Base-by-base conservation (phyloP, 2,888 invertebrate species). In the Eristalis pertinax region DNA sequence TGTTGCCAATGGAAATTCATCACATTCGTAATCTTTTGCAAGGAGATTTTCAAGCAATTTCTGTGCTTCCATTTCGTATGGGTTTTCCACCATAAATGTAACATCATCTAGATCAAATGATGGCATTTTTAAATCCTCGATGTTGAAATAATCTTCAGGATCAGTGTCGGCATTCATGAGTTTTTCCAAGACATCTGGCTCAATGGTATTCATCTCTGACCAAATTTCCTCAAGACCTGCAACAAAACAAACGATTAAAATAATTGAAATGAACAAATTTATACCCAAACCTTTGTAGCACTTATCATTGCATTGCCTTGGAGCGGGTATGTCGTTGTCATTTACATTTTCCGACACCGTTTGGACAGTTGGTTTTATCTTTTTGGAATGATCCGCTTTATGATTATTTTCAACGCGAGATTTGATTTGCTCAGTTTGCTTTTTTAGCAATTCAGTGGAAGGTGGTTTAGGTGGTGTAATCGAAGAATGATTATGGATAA, bases 401-500 rank as follows among this genome's bases (percentile, higher is more conserved):
- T 50, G 75, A 2, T 63, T 43, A 0, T 26, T 64, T n/a, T 62
- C 69, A 1, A 82, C 15, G n/a, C 78, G 64, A 8, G 24, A 65
- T 62, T 78, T 78, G 0, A 77, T 22, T 0, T 70, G n/a, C 4
- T 78, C 67, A 2, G 75, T 56, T 15, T 64, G 69, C 38, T 67
- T 70, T 19, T 75, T 83, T 1, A 83, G 43, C 11, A 78, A 41
- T 38, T 87, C 76, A 1, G 72, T 22, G 38, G 62, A 79, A 4
- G 62, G 11, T 0, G 72, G 58, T 32, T 79, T 87, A 2, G 84
- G 76, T 19, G 89, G 89, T 24, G 89, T 90, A 26, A 79, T 62
- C 8, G 83, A 84, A 0, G 68, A 58, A 15, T 90, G 89, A 64
- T 89, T 90, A 63, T 90, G 90, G 2, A 90, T 87, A 38, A 90